A percentile compares a stretch with the other conserved stretches of the same genome.
Evolutionary conservation across 2,888 invertebrate species (phyloP).

Genomic region (Synergus laeviventris): DNA sequence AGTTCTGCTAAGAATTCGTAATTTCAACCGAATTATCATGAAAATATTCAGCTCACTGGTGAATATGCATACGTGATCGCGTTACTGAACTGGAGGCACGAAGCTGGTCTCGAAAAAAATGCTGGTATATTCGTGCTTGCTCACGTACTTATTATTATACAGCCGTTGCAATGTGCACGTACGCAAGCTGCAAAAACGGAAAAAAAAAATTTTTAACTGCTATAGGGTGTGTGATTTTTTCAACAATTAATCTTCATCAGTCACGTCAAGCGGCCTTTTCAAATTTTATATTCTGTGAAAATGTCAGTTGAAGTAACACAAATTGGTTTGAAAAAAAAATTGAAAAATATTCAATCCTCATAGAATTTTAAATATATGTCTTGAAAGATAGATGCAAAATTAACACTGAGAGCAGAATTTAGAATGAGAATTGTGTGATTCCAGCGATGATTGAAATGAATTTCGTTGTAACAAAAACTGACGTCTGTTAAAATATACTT

Average conservation of each 20-base stretch:
- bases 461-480: neutral
- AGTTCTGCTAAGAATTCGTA: constrained; percentile 34
- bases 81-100: constrained; percentile 35
- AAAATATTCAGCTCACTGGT: constrained; percentile 40
- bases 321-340: neutral
- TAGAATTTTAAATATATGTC: no score
- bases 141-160: constrained; percentile 40
- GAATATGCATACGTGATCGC: constrained; percentile 40
- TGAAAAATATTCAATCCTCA: neutral
- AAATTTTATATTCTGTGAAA: constrained; percentile 8
- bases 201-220: constrained; percentile 5
- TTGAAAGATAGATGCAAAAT: neutral
- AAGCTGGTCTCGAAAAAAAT: constrained; percentile 19
- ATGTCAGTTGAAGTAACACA: neutral
- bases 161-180: constrained; percentile 32
- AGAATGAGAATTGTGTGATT: neutral
- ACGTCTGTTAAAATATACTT: constrained; percentile 11
- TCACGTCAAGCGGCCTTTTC: constrained; percentile 26
- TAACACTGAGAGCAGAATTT: neutral
- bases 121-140: constrained; percentile 31
- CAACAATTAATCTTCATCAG: constrained; percentile 29
- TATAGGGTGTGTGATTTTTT: constrained; percentile 16
- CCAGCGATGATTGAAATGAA: neutral
- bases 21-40: constrained; percentile 36
- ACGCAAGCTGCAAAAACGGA: constrained; percentile 36